Evolutionary conservation across 2,888 invertebrate species (phyloP), one percentile per base, ranked within the genome.

Genomic region (Dryomyza anilis): DNA sequence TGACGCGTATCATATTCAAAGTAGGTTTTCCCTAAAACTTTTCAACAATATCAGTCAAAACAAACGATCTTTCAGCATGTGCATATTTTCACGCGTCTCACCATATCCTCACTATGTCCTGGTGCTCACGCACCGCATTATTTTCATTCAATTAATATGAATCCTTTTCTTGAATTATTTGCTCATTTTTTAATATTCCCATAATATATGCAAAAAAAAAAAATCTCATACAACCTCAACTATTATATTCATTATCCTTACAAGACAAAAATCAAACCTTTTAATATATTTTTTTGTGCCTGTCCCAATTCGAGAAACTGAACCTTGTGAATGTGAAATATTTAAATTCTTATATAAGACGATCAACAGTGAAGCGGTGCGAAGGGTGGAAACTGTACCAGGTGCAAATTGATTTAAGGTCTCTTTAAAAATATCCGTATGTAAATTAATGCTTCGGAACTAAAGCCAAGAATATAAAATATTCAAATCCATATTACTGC

Each of bases 141-240:
- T 60, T 60, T 60, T 48, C 59, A 12, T 53, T 39, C 43, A 61
- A 61, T 61, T 61, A 61, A 61, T 27, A 25, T 25, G 25, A 48
- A 19, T 2, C 21, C 23, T 14, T 21, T 16, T 53, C 25, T 19
- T 19, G 27, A 52, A 27, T 46, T 23, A 19, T 58, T 27, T 29
- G 10, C 21, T 46, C 30, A 27, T 10, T n/a, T 58, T 30, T 27
- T 16, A 27, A 29, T 60, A 27, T 33, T 58, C 46, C 21, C 30
- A 50, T 60, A 48, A 36, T 60, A 6, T 50, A 48, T 60, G 59
- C 48, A 29, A 36, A 60, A 60, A 30, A 50, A 25, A 10, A n/a
- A n/a, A n/a, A n/a, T n/a, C n/a, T n/a, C 23, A 25, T n/a, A 57
- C 45, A 29, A 45, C 30, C 25, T 53, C 29, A 27, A 25, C 19